Evolutionary conservation across 2,113 vertebrate genomes (phyloP).

Genomic region (Garra rufa): DNA sequence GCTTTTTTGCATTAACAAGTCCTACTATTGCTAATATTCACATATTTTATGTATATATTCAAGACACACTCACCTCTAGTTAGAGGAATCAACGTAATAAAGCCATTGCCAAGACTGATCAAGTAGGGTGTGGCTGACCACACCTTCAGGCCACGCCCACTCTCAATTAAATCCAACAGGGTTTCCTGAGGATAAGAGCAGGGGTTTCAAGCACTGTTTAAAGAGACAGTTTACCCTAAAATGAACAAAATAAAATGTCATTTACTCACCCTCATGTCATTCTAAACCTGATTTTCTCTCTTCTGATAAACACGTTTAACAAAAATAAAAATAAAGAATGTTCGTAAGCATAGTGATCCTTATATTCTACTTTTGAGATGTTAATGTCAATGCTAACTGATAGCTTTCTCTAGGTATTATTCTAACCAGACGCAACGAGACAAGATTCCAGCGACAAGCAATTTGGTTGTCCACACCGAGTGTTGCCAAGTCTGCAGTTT

Average conservation of each 20-base stretch:
- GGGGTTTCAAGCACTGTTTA: background rate
- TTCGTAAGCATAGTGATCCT: no score
- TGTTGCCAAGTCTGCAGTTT: no score
- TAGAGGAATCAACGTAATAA: slow-evolving; percentile 58
- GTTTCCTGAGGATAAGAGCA: slow-evolving; percentile 48
- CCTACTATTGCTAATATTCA: background rate
- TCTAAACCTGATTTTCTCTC: background rate
- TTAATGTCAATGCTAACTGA: no score
- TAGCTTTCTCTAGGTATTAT: no score
- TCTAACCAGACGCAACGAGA: no score
- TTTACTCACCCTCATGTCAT: background rate
- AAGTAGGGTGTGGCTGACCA: slow-evolving; percentile 53
- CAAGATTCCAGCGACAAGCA: no score
- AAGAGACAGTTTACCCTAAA: background rate
- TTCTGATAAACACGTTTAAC: background rate
- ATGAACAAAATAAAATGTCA: background rate
- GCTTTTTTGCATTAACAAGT: slow-evolving; percentile 8
- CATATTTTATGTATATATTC: background rate
- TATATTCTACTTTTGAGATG: no score
- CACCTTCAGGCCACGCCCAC: slow-evolving; percentile 57
- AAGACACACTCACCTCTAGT: slow-evolving; percentile 40
- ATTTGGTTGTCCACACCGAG: no score
- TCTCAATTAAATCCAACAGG: slow-evolving; percentile 57
- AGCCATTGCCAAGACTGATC: slow-evolving; percentile 57
- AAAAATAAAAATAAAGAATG: no score